phyloP scores from a whole-genome alignment of 2,888 invertebrate species.

The Plebejus argus region DNA sequence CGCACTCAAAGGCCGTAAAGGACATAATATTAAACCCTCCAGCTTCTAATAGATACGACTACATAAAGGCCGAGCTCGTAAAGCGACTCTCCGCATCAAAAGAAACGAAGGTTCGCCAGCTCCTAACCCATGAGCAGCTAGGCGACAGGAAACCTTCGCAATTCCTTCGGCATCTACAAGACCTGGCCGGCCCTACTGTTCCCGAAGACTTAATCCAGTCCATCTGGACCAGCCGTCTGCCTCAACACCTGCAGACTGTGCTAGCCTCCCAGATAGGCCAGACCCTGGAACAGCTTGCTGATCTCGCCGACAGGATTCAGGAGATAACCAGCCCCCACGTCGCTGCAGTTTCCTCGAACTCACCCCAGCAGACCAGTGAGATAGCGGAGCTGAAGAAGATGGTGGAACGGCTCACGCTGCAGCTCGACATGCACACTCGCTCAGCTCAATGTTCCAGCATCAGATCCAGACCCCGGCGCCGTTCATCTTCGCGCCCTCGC shows the following conservation, averaged over 20 bases:
- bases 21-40: background rate
- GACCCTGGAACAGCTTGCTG: background rate
- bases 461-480: background rate
- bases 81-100: background rate
- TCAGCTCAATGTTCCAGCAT: background rate
- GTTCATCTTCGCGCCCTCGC: background rate
- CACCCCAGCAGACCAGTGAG: too few species aligned
- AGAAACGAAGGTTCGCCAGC: too few species aligned
- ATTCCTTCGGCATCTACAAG: constrained; percentile 36
- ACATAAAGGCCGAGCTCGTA: background rate
- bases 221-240: constrained; percentile 38
- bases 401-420: too few species aligned
- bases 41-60: background rate
- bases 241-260: constrained; percentile 35
- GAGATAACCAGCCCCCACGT: background rate
- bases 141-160: constrained; percentile 43
- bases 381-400: too few species aligned
- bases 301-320: background rate
- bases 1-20: background rate
- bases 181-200: constrained; percentile 36
- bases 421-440: too few species aligned
- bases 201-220: constrained; percentile 38
- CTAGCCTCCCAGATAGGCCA: constrained; percentile 36
- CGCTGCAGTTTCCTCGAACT: background rate
- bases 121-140: constrained; percentile 37